Evolutionary conservation across 2,113 vertebrate genomes (phyloP), one percentile per base, ranked within the genome.

Genomic region (Alaudala cheleensis): DNA sequence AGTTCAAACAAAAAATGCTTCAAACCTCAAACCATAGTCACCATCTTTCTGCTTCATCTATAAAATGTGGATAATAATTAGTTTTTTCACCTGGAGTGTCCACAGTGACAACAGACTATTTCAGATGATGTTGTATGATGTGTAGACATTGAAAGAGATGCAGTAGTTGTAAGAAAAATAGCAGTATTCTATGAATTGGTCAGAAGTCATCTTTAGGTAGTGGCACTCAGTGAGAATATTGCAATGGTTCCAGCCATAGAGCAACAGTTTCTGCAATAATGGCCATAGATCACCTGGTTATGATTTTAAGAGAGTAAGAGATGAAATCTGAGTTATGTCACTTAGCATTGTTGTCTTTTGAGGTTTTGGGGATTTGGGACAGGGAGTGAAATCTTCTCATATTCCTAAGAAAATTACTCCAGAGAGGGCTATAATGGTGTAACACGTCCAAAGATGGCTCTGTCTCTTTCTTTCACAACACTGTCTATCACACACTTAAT

Each of bases 221-320:
- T 6, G 1, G 72, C 65, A 80, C 34, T 74, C n/a, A 24, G 29
- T 34, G 51, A 54, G 16, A 33, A 9, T 31, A 28, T n/a, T 85
- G 34, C 21, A 49, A 0, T 60, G 37, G 18, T 40, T 76, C 31
- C 6, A 13, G 16, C n/a, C 14, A 11, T 0, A 40, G 22, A 42
- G 14, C 23, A 61, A 19, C 22, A 22, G 3, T 74, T 67, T 76
- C n/a, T 71, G 54, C 20, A 64, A 26, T 29, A 22, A 79, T 60
- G 57, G 29, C 16, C 0, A 0, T 3, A 26, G 45, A 17, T 76
- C 64, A 64, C 6, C 10, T 56, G 22, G 10, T 69, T 37, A 25
- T 37, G 57, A 33, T 31, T 57, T 14, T 25, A 45, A 47, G 42
- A n/a, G 8, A 50, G 14, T n/a, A 28, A 70, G 25, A 84, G 29